Conservation (phyloP, 2,888 invertebrate genomes). For the Hipparchia sbordonii region DNA sequence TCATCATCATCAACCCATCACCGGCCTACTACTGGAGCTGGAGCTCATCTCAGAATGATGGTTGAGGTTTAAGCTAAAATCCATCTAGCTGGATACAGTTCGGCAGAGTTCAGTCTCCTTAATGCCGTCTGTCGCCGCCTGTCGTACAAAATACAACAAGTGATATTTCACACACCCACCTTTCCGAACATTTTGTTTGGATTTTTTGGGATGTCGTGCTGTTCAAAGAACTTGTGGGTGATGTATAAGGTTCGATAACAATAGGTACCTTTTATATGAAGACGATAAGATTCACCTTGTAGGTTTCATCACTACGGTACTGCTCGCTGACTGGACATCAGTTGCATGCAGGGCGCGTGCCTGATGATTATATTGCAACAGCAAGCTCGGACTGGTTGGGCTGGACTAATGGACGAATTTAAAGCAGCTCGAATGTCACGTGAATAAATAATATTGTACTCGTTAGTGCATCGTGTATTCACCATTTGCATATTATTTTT, state of each 20-base stretch:
- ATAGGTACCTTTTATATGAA: constrained; percentile 73
- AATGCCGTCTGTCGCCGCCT: too few relatives aligned
- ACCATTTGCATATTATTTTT: too few relatives aligned
- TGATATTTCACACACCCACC: constrained; percentile 30
- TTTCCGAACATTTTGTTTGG: constrained; percentile 67
- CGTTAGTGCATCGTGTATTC: too few relatives aligned
- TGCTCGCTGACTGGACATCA: constrained; percentile 46
- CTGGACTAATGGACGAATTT: constrained; percentile 47
- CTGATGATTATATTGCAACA: constrained; percentile 56
- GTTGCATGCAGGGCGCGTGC: constrained; percentile 64
- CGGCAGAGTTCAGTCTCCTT: too few relatives aligned
- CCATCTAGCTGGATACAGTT: too few relatives aligned
- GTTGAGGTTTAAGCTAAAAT: too few relatives aligned
- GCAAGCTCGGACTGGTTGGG: constrained; percentile 54
- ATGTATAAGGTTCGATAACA: constrained; percentile 63
- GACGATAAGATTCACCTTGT: constrained; percentile 77
- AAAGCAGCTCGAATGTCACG: constrained; percentile 42
- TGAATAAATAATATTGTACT: constrained; percentile 14
- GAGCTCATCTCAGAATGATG: too few relatives aligned
- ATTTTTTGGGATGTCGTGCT: constrained; percentile 54
- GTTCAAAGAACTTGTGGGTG: constrained; percentile 66
- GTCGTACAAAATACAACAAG: too few relatives aligned
- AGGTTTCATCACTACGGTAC: constrained; percentile 63
- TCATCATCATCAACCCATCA: too few relatives aligned
- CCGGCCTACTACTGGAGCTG: too few relatives aligned